These are phyloP conservation scores for Atractosteus spatula DNA, from an alignment of 2,113 vertebrate species.

Conservation along the genomic window DNA sequence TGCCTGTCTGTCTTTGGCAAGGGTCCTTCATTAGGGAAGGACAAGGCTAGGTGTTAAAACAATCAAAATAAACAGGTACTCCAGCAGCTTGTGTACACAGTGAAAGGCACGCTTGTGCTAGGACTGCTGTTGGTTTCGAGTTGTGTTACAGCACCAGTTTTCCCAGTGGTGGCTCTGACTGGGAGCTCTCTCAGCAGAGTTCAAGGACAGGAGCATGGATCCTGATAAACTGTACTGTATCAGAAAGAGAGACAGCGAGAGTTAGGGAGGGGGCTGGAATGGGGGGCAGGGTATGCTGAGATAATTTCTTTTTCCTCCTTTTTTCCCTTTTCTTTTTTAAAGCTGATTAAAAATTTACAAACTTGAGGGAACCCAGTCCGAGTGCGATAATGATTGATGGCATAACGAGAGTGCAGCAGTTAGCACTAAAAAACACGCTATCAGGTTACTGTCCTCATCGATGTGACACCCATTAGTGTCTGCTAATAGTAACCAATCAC, in stretches of 20 bases:
- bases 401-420: conserved; percentile 61
- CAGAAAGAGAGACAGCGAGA: too few species aligned
- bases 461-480: conserved; percentile 74
- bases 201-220: neutral
- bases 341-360: conserved; percentile 75
- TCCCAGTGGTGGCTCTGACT: too few species aligned
- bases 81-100: too few species aligned
- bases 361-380: conserved; percentile 58
- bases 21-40: too few species aligned
- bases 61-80: too few species aligned
- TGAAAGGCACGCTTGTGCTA: too few species aligned
- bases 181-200: too few species aligned
- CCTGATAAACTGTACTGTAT: too few species aligned
- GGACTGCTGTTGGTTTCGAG: too few species aligned
- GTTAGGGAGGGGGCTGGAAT: neutral
- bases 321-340: conserved; percentile 34
- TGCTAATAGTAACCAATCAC: conserved; percentile 70
- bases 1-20: too few species aligned
- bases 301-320: conserved; percentile 4
- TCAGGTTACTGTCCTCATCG: conserved; percentile 75
- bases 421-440: conserved; percentile 73
- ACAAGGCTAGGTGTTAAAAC: too few species aligned
- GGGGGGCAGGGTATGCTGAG: neutral
- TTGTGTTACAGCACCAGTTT: too few species aligned
- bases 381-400: conserved; percentile 72